Evolutionary conservation across 23 tunicate genomes (phyloP).

Genomic region (Ciona savignyi): DNA sequence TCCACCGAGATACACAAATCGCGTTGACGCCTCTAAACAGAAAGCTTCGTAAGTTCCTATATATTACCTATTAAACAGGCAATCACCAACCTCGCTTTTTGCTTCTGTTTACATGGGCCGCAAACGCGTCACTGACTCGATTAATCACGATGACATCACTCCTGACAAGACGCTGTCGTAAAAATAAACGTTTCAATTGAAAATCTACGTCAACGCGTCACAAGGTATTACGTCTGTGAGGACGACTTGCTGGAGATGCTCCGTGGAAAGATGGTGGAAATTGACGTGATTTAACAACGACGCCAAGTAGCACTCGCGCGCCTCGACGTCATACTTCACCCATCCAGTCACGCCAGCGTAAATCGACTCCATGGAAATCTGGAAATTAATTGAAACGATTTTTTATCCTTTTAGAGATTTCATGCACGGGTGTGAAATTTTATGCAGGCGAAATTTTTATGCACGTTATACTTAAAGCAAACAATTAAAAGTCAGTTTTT

Average conservation of each 20-base stretch:
- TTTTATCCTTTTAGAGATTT: no score
- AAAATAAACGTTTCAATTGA: no score
- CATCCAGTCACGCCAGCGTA: not conserved
- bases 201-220: not conserved
- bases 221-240: not conserved
- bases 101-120: not conserved
- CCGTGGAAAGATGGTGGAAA: not conserved
- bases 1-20: not conserved
- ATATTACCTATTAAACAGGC: no score
- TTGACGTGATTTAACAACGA: not conserved
- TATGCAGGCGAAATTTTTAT: no score
- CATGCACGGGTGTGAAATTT: no score
- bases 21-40: no score
- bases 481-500: no score
- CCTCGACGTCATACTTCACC: not conserved
- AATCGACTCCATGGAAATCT: not conserved
- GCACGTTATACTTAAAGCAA: no score
- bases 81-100: not conserved
- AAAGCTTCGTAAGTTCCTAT: no score
- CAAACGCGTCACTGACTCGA: not conserved
- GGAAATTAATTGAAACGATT: no score
- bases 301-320: not conserved
- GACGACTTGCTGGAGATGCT: not conserved
- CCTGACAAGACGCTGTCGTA: not conserved
- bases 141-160: not conserved